A percentile compares a stretch with the other conserved stretches of the same genome.
These are phyloP conservation scores for Drosophila atripex DNA, from an alignment of 2,888 invertebrate genomes.

Conservation along the genomic window DNA sequence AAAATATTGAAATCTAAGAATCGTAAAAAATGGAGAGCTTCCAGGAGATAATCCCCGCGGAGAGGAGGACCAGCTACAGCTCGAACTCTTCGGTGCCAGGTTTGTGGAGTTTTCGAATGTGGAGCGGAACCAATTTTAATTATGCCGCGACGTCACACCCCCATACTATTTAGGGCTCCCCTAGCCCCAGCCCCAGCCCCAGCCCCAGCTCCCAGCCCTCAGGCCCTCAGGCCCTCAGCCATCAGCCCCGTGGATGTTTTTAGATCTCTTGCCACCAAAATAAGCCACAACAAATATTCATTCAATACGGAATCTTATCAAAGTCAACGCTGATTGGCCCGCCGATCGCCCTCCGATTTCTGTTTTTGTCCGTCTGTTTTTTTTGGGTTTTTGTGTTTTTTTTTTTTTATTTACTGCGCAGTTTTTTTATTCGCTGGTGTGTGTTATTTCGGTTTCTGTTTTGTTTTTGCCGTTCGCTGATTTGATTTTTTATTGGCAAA, in stretches of 20 bases:
- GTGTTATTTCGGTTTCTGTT: conserved; percentile 56
- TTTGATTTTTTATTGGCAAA: conserved; percentile 72
- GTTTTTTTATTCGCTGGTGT: conserved; percentile 50
- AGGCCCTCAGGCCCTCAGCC: no score
- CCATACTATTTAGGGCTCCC: conserved; percentile 11
- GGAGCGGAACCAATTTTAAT: conserved; percentile 22
- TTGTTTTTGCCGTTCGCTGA: conserved; percentile 58
- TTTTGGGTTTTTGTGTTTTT: not conserved
- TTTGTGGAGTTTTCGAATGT: conserved; percentile 19
- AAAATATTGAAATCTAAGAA: conserved; percentile 1
- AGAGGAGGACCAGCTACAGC: conserved; percentile 26
- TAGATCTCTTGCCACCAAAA: conserved; percentile 17
- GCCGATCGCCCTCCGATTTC: conserved; percentile 49
- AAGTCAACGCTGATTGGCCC: conserved; percentile 68
- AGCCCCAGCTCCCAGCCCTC: no score
- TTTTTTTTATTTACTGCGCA: conserved; percentile 66
- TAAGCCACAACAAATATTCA: conserved; percentile 20
- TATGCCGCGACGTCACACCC: conserved; percentile 24
- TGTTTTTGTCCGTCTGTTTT: conserved; percentile 13
- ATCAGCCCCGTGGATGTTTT: not conserved
- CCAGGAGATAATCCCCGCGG: conserved; percentile 7
- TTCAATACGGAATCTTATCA: conserved; percentile 68
- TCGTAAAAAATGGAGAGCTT: conserved; percentile 44
- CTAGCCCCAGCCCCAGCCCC: no score
- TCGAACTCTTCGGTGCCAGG: conserved; percentile 29